phyloP scores from a whole-genome alignment of 2,113 vertebrate species.

The Cathartes aura region DNA sequence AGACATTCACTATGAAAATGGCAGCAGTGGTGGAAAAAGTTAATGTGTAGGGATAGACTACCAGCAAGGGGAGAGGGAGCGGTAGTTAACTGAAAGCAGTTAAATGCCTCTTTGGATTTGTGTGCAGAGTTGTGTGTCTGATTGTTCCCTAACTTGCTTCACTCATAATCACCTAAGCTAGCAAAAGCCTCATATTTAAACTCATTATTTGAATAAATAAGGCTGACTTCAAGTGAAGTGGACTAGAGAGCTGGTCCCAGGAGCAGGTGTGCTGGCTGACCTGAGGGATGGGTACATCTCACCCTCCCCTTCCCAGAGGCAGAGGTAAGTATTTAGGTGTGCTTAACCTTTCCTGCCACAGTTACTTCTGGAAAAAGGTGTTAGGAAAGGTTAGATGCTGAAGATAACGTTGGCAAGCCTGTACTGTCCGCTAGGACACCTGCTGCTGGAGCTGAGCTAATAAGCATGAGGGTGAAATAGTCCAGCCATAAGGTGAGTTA shows the following conservation, averaged over 20 bases:
- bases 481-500: background rate
- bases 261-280: constrained; percentile 3
- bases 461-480: background rate
- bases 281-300: background rate
- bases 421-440: background rate
- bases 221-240: background rate
- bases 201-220: background rate
- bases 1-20: background rate
- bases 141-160: background rate
- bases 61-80: background rate
- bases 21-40: background rate
- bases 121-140: background rate
- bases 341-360: constrained; percentile 21
- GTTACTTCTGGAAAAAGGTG: background rate
- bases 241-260: background rate
- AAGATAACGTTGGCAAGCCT: background rate
- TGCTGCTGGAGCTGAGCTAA: background rate
- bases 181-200: background rate
- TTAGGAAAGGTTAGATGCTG: background rate
- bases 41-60: background rate
- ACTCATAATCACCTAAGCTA: background rate
- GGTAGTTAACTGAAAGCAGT: background rate
- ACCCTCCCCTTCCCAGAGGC: background rate
- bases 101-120: background rate
- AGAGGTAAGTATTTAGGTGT: background rate